Evolutionary conservation across 2,797 vertebrate genomes (phyloP).

Genomic region (Nasua narica): DNA sequence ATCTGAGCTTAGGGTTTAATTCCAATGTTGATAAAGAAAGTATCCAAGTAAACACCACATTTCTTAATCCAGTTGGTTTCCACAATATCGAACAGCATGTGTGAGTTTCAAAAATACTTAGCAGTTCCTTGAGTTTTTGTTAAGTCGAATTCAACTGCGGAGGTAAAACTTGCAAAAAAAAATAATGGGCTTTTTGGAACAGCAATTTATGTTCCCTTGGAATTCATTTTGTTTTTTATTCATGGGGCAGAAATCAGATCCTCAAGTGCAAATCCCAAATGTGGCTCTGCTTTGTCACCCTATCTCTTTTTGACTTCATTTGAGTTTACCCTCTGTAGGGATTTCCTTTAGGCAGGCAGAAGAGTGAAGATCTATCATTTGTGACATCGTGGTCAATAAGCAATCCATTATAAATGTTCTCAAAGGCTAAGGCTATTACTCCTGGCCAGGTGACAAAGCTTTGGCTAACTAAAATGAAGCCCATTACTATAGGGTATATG

Average conservation of each 20-base stretch:
- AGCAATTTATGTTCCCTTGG: not conserved
- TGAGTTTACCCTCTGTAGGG: conserved; percentile 22
- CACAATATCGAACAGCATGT: conserved; percentile 75
- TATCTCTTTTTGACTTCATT: conserved; percentile 4
- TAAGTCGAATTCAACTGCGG: conserved; percentile 21
- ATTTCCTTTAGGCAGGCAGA: conserved; percentile 8
- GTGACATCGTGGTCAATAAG: conserved; percentile 58
- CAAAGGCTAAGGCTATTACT: conserved; percentile 36
- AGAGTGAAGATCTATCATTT: conserved; percentile 36
- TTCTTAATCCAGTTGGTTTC: conserved; percentile 56
- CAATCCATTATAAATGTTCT: conserved; percentile 54
- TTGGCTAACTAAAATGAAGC: not conserved
- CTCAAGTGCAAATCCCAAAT: conserved; percentile 45
- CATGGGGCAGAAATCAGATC: not conserved
- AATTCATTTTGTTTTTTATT: conserved; percentile 19
- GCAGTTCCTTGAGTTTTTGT: conserved; percentile 84
- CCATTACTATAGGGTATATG: not conserved
- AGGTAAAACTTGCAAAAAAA: conserved; percentile 40
- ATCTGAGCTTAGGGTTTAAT: conserved; percentile 25
- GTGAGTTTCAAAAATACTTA: conserved; percentile 90
- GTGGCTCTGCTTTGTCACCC: not conserved
- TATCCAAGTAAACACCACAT: conserved; percentile 29
- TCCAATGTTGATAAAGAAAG: not conserved
- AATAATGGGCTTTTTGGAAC: not conserved
- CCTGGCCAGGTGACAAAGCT: conserved; percentile 39